Evolutionary conservation across 2,888 invertebrate genomes (phyloP).

Genomic region (Cremastobaeus sp.): DNA sequence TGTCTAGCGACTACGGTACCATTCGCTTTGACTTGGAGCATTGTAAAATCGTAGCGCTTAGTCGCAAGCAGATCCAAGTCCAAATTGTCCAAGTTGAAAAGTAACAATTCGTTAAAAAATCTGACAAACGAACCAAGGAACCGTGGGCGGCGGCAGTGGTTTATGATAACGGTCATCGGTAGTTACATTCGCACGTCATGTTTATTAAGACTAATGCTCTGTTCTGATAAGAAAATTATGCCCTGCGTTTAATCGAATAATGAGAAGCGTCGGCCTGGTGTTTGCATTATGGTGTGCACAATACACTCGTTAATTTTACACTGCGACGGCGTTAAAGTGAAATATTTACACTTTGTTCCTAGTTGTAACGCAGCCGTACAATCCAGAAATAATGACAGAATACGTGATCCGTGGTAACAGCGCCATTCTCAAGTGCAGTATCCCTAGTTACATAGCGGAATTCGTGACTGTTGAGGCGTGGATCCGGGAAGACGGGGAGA

Average conservation of each 20-base stretch:
- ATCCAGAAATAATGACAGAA: slow-evolving; percentile 85
- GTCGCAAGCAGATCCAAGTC: neutral
- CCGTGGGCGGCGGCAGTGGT: slow-evolving; percentile 59
- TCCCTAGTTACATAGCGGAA: slow-evolving; percentile 87
- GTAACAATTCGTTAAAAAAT: too few species aligned
- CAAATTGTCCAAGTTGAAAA: too few species aligned
- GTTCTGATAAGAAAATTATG: slow-evolving; percentile 40
- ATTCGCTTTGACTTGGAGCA: too few species aligned
- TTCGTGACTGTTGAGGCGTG: slow-evolving; percentile 85
- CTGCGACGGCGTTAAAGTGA: slow-evolving; percentile 23
- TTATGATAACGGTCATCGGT: slow-evolving; percentile 25
- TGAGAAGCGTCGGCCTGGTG: neutral
- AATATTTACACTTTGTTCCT: slow-evolving; percentile 63
- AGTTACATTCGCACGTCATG: slow-evolving; percentile 48
- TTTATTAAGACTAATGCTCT: slow-evolving; percentile 52
- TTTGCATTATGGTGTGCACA: too few species aligned
- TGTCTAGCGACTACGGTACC: slow-evolving; percentile 87
- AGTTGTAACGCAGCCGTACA: slow-evolving; percentile 87
- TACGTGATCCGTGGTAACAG: slow-evolving; percentile 87
- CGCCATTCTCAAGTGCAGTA: slow-evolving; percentile 85
- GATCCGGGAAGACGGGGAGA: slow-evolving; percentile 83
- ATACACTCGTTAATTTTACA: too few species aligned
- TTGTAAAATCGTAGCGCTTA: neutral
- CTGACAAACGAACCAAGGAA: slow-evolving; percentile 36
- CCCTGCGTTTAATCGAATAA: slow-evolving; percentile 13